These are phyloP conservation scores for Xenopus borealis DNA, from an alignment of 2,113 vertebrate species.

Conservation along the genomic window DNA sequence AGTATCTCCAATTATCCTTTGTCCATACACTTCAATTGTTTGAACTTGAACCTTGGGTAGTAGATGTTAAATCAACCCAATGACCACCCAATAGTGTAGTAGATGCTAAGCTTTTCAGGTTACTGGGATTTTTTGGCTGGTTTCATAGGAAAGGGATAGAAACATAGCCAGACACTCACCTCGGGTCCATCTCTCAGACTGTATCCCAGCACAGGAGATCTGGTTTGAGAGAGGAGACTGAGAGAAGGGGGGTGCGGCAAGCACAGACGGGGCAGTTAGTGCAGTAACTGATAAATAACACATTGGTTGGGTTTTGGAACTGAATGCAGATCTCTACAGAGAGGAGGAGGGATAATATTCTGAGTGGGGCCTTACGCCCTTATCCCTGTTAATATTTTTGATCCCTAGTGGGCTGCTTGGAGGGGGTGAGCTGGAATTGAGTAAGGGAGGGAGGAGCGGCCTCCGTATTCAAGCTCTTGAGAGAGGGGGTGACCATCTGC, in stretches of 20 bases:
- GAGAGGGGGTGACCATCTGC: slow-evolving; percentile 4
- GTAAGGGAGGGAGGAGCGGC: background rate
- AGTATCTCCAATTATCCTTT: no score
- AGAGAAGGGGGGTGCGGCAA: background rate
- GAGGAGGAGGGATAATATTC: no score
- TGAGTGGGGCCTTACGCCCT: background rate
- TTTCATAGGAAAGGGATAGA: background rate
- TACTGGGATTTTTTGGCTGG: background rate
- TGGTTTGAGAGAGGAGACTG: background rate
- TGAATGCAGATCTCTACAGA: background rate
- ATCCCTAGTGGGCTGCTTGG: background rate
- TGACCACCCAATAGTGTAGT: background rate
- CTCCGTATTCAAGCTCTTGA: accelerated
- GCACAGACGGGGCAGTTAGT: background rate
- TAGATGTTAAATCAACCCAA: no score
- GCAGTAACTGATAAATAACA: background rate
- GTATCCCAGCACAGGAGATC: background rate
- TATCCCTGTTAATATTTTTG: background rate
- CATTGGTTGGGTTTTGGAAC: background rate
- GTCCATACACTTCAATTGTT: no score
- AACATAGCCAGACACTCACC: slow-evolving; percentile 10
- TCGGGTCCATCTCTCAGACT: background rate
- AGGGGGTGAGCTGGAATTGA: no score
- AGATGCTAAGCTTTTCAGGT: slow-evolving; percentile 13
- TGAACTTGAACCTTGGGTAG: no score